A percentile compares a stretch with the other conserved stretches of the same genome.
Conservation (phyloP, 1,140 invertebrate species). For the Platyscapa corneri region DNA sequence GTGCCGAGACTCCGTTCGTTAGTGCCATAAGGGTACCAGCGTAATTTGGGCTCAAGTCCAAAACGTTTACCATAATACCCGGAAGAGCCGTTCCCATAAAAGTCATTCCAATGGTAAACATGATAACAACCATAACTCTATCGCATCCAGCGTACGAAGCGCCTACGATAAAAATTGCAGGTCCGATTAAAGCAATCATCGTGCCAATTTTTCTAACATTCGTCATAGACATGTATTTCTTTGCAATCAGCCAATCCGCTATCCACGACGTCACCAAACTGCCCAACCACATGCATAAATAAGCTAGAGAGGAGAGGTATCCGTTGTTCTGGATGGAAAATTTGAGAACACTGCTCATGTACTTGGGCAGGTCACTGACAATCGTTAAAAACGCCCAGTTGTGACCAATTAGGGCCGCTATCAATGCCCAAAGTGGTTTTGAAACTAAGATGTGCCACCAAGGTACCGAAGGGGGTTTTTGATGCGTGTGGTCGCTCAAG, state of each 20-base stretch:
- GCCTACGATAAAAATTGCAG: conserved; percentile 76
- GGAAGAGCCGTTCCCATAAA: conserved; percentile 77
- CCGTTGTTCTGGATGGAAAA: conserved; percentile 83
- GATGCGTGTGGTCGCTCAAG: conserved; percentile 57
- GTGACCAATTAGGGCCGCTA: conserved; percentile 79
- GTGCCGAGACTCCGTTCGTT: conserved; percentile 84
- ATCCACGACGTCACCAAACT: conserved; percentile 76
- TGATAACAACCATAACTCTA: conserved; percentile 76
- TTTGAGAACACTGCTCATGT: conserved; percentile 87
- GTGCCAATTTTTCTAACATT: conserved; percentile 79
- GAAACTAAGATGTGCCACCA: conserved; percentile 80
- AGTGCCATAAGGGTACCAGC: conserved; percentile 87
- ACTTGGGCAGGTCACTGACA: conserved; percentile 89
- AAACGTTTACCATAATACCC: conserved; percentile 83
- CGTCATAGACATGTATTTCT: conserved; percentile 73
- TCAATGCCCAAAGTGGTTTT: conserved; percentile 78
- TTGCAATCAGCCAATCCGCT: conserved; percentile 77
- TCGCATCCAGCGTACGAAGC: conserved; percentile 80
- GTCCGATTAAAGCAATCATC: conserved; percentile 76
- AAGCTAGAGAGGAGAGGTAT: conserved; percentile 77
- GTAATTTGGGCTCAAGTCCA: conserved; percentile 86
- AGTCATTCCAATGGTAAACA: conserved; percentile 82
- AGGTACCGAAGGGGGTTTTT: conserved; percentile 67
- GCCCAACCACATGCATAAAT: conserved; percentile 79
- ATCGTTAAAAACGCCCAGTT: conserved; percentile 92